These are phyloP conservation scores for Plutomurus gul DNA, from an alignment of 1,140 invertebrate genomes.

Conservation along the genomic window DNA sequence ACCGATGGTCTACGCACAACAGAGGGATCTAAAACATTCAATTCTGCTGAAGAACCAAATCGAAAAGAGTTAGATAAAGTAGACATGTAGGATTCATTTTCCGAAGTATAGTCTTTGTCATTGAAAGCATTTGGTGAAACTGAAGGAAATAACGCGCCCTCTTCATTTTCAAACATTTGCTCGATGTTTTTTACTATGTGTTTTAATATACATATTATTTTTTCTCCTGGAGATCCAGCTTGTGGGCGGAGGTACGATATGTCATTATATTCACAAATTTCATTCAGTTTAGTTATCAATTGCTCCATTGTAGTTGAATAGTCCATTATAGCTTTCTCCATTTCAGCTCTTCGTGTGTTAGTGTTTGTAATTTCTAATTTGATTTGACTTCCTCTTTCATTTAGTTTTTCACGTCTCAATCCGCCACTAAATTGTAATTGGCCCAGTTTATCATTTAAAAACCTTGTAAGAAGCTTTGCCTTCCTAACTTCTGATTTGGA, in stretches of 20 bases:
- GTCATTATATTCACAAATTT: constrained; percentile 41
- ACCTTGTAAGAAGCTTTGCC: constrained; percentile 48
- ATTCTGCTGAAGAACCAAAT: neutral
- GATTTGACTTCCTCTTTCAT: constrained; percentile 33
- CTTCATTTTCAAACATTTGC: constrained; percentile 38
- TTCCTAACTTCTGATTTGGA: constrained; percentile 47
- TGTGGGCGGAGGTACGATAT: neutral
- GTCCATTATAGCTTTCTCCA: constrained; percentile 36
- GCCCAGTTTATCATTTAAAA: constrained; percentile 48
- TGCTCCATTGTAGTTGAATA: constrained; percentile 44
- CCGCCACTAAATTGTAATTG: constrained; percentile 51
- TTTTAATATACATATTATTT: constrained; percentile 34
- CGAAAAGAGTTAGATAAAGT: neutral
- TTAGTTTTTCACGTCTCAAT: constrained; percentile 43
- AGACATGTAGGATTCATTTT: neutral
- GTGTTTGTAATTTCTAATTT: constrained; percentile 35
- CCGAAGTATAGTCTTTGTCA: constrained; percentile 10
- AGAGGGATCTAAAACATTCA: neutral
- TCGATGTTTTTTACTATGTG: constrained; percentile 36
- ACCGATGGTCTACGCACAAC: neutral
- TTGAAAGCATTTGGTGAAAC: neutral
- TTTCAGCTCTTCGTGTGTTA: constrained; percentile 16
- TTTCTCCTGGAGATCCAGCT: constrained; percentile 18
- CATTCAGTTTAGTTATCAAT: constrained; percentile 40
- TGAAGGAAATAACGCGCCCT: neutral